Evolutionary conservation across 1,140 invertebrate genomes (phyloP), one percentile per base, ranked within the genome.

Genomic region (Eriosoma lanigerum): DNA sequence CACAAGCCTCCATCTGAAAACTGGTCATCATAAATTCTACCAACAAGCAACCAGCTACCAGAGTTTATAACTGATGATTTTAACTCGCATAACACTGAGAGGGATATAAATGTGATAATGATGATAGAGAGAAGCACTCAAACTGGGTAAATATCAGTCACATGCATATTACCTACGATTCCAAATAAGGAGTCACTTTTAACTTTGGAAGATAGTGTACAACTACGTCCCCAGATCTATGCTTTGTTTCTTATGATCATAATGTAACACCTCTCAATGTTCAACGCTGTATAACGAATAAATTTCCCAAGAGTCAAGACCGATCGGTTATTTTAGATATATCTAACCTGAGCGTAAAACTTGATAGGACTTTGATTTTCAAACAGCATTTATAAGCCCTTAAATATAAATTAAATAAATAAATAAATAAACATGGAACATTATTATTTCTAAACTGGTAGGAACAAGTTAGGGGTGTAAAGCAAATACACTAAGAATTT

Each of bases 141-240:
- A 29, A 29, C 24, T 60, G 58, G 58, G 58, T 15, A 60, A 29
- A 26, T 60, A 60, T 60, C 58, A 60, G 29, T 60, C 21, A 60
- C 58, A 29, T 29, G 2, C 58, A 60, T 26, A 29, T 60, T 60
- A 60, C 29, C 29, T 60, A 60, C 2, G 26, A 60, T 60, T 4
- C 21, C 58, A 60, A 60, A 29, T 24, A 60, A 60, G 26, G 26
- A 60, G 26, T 12, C 24, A 60, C 6, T 29, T 52, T 52, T 60
- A 12, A 60, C 12, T 60, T 10, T 29, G 24, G 24, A 1, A 60
- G 58, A 15, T 60, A 24, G 15, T 6, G 24, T 29, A 60, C 21
- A 29, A 12, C 24, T 60, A 60, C 58, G 24, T 60, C 6, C 15
- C 58, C 12, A 5, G 6, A 60, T 60, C 24, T 60, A 29, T 60